Evolutionary conservation across 2,888 invertebrate species (phyloP), one percentile per base, ranked within the genome.

Genomic region (Portevinia maculata): DNA sequence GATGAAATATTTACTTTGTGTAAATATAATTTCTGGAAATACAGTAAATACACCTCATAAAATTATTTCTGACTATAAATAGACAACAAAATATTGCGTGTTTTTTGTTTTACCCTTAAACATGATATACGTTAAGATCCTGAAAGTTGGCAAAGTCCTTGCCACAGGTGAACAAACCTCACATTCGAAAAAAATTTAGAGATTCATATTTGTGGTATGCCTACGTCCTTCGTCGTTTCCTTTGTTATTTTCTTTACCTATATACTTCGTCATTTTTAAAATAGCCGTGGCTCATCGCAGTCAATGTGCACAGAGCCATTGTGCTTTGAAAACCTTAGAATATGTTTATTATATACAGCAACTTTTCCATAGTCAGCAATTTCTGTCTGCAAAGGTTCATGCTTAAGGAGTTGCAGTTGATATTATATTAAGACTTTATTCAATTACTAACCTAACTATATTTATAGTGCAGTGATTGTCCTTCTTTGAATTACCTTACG

Each of bases 361-460:
- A 24, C 28, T 24, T 15, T 3, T 13, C n/a, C 11, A 13, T 8
- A 32, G 46, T 37, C 48, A 62, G 48, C 62, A 50, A 37, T 48
- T 62, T 62, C 48, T 37, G 62, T 62, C 48, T 50, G 28, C 34
- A 28, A 62, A 60, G 60, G 46, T 60, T 11, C 13, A 24, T 5
- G 9, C 4, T 13, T 28, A 5, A 59, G 17, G 11, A 28, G 52
- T 52, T 65, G 64, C 50, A 52, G 64, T 52, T 30, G 52, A 19
- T 39, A 52, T 65, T 39, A 52, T 52, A 52, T 65, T 39, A 28
- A 28, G 39, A 28, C 24, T 11, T 30, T 37, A 9, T 48, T 52
- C 19, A 46, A 62, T 48, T 48, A 28, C 28, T 15, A 9, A 50
- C 15, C 50, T 62, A 37, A 24, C 3, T 34, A 3, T 62, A 24